Conservation (phyloP, 2,797 vertebrate species). For the Decapterus maruadsi region DNA sequence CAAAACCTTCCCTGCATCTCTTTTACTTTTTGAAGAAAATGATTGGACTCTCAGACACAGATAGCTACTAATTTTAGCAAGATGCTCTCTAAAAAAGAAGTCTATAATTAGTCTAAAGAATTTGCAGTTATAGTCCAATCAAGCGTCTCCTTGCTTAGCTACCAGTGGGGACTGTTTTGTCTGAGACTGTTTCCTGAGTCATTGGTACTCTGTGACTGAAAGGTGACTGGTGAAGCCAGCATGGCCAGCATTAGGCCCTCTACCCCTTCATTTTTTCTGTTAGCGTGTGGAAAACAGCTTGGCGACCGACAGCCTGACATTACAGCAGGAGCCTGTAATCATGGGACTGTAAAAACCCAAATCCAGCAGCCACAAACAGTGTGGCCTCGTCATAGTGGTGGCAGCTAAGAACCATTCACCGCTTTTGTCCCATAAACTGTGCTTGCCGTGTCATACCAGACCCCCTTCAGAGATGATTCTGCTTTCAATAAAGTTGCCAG, state of each 20-base stretch:
- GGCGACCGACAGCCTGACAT: conserved; percentile 85
- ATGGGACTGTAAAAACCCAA: conserved; percentile 86
- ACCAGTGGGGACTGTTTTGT: conserved; percentile 69
- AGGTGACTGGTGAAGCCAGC: conserved; percentile 75
- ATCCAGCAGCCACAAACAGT: conserved; percentile 86
- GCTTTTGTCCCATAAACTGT: conserved; percentile 77
- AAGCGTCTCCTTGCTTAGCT: conserved; percentile 65
- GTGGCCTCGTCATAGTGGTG: conserved; percentile 84
- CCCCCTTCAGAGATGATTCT: conserved; percentile 75
- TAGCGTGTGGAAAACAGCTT: conserved; percentile 83
- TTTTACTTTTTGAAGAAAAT: conserved; percentile 62
- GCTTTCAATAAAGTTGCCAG: conserved; percentile 74
- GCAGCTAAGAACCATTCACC: conserved; percentile 76
- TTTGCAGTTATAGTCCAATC: conserved; percentile 72
- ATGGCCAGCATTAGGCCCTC: conserved; percentile 71
- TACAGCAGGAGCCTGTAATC: conserved; percentile 87
- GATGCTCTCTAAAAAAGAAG: conserved; percentile 62
- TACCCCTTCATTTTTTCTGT: conserved; percentile 77
- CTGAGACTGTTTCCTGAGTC: conserved; percentile 70
- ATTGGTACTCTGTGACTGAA: conserved; percentile 75
- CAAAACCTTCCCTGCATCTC: conserved; percentile 37
- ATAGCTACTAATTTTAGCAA: conserved; percentile 74
- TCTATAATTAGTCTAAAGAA: conserved; percentile 73
- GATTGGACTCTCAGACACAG: conserved; percentile 42
- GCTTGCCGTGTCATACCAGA: conserved; percentile 79